These are phyloP conservation scores for Lepetodrilus schrolli DNA, from an alignment of 2,888 invertebrate genomes.

Conservation along the genomic window DNA sequence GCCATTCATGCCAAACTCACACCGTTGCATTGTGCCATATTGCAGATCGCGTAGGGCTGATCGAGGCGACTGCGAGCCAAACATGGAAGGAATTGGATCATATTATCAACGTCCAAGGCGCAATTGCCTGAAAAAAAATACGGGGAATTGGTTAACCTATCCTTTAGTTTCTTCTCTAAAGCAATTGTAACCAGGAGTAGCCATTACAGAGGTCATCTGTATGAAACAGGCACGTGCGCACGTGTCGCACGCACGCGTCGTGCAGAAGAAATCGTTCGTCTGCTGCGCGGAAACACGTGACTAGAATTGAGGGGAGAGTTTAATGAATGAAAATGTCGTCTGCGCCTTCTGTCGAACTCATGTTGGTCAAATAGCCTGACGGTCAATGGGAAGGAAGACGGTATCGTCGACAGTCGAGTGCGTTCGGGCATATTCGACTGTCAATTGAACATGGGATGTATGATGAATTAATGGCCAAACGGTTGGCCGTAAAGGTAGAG, in stretches of 20 bases:
- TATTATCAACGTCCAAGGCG: slow-evolving; percentile 8
- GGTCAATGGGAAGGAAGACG: neutral
- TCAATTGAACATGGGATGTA: neutral
- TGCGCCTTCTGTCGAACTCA: neutral
- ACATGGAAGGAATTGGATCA: slow-evolving; percentile 18
- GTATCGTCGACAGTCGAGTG: neutral
- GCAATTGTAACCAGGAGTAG: slow-evolving; percentile 20
- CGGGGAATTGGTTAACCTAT: slow-evolving; percentile 23
- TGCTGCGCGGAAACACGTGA: slow-evolving; percentile 9
- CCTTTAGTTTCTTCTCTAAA: slow-evolving; percentile 18
- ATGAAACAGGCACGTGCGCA: slow-evolving; percentile 20
- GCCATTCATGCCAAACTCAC: neutral
- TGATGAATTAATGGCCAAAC: too few relatives aligned
- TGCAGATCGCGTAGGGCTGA: neutral
- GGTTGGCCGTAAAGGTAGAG: neutral
- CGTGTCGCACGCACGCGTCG: slow-evolving; percentile 12
- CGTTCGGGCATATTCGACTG: slow-evolving; percentile 5
- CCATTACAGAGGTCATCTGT: slow-evolving; percentile 18
- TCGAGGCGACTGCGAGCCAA: slow-evolving; percentile 17
- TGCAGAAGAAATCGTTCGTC: neutral
- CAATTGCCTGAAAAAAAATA: slow-evolving; percentile 21
- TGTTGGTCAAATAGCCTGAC: neutral
- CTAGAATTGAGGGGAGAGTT: slow-evolving; percentile 1
- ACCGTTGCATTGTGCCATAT: neutral
- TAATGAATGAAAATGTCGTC: slow-evolving; percentile 22